Evolutionary conservation across 2,888 invertebrate species (phyloP).

Genomic region (Apotomis betuletana): DNA sequence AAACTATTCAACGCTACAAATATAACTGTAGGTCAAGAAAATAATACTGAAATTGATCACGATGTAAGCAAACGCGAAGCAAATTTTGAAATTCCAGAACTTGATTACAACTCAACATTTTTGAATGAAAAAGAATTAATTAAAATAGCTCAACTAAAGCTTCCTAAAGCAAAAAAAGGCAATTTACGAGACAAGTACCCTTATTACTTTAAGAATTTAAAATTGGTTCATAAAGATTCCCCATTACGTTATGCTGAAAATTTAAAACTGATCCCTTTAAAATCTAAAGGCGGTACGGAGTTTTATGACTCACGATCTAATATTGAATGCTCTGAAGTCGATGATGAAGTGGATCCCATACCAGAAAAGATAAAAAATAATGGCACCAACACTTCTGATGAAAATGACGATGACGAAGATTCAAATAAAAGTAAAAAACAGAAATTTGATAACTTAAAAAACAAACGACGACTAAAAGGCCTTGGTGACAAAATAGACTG

Average conservation of each 20-base stretch:
- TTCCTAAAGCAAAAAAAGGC: conserved; percentile 46
- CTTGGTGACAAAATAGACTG: conserved; percentile 90
- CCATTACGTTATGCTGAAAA: conserved; percentile 87
- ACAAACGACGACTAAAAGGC: conserved; percentile 82
- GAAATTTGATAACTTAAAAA: conserved; percentile 58
- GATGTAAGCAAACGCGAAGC: conserved; percentile 62
- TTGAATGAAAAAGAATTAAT: conserved; percentile 58
- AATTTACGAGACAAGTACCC: conserved; percentile 84
- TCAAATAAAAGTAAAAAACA: conserved; percentile 54
- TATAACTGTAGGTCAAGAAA: conserved; percentile 8
- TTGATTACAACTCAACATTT: conserved; percentile 64
- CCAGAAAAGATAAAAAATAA: conserved; percentile 76
- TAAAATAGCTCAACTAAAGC: conserved; percentile 55
- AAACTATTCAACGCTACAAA: not conserved
- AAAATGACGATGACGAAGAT: conserved; percentile 58
- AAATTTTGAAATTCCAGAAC: conserved; percentile 63
- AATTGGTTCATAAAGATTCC: conserved; percentile 78
- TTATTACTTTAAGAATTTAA: conserved; percentile 81
- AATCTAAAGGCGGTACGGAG: conserved; percentile 86
- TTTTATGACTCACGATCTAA: conserved; percentile 87
- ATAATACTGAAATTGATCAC: conserved; percentile 47
- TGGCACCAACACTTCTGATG: conserved; percentile 55
- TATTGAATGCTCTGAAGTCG: conserved; percentile 81
- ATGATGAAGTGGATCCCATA: conserved; percentile 80
- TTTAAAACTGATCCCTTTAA: conserved; percentile 84